Evolutionary conservation across 1,140 invertebrate genomes (phyloP).

Genomic region (Bombus ignitus): DNA sequence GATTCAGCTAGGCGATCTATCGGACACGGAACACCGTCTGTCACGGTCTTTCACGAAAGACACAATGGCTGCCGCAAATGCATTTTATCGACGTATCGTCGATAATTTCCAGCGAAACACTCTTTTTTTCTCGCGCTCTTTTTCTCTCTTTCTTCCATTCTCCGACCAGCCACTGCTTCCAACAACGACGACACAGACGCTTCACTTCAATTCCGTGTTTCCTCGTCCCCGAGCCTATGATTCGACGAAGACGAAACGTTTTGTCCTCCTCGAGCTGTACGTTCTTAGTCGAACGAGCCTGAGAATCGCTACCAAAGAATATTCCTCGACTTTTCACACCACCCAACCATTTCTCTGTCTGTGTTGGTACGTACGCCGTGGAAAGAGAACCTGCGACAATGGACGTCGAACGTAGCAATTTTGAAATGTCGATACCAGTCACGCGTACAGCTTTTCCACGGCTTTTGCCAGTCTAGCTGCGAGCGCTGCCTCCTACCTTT

Average conservation of each 20-base stretch:
- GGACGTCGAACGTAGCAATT: constrained; percentile 71
- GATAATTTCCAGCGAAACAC: constrained; percentile 54
- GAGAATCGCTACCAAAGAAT: constrained; percentile 1
- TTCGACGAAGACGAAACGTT: constrained; percentile 47
- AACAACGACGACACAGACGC: neutral
- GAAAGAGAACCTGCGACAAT: constrained; percentile 65
- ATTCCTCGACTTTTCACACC: constrained; percentile 51
- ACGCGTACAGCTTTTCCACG: constrained; percentile 34
- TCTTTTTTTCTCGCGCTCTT: neutral
- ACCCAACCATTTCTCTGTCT: neutral
- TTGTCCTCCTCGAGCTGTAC: neutral
- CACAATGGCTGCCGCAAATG: constrained; percentile 48
- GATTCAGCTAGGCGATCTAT: constrained; percentile 29
- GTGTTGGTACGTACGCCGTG: constrained; percentile 20
- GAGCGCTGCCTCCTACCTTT: neutral
- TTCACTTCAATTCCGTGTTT: constrained; percentile 37
- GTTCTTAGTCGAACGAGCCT: constrained; percentile 7
- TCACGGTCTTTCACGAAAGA: constrained; percentile 14
- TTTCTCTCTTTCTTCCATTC: constrained; percentile 8
- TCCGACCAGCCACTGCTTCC: constrained; percentile 22
- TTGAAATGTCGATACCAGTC: constrained; percentile 72
- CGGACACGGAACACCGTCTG: constrained; percentile 8
- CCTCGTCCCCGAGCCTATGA: neutral
- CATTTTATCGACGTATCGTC: constrained; percentile 62
- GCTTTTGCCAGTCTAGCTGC: neutral